phyloP scores from a whole-genome alignment of 2,113 vertebrate genomes.

The Lipotes vexillifer region DNA sequence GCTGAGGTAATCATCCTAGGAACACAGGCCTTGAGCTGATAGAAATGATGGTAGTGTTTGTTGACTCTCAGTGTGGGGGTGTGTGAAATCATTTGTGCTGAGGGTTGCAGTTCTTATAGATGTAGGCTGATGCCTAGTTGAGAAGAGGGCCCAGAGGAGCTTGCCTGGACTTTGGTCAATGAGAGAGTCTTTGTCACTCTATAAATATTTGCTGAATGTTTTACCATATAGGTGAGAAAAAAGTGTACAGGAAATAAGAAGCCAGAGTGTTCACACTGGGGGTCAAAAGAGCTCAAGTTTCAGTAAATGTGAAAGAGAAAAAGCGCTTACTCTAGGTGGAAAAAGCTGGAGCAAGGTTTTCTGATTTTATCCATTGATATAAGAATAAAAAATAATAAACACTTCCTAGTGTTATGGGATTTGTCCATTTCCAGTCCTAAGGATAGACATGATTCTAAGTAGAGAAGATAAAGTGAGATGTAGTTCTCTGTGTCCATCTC shows the following conservation, averaged over 20 bases:
- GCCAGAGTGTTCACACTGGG: not conserved
- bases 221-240: not conserved
- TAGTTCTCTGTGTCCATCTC: not conserved
- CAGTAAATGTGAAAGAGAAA: not conserved
- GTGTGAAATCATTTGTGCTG: not conserved
- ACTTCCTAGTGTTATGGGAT: not conserved
- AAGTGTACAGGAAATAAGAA: not conserved
- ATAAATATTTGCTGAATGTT: not conserved
- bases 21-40: not conserved
- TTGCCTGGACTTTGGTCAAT: not conserved
- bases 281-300: not conserved
- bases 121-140: too few relatives aligned
- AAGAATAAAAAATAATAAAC: constrained; percentile 38
- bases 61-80: not conserved
- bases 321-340: not conserved
- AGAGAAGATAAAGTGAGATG: not conserved
- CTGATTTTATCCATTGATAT: not conserved
- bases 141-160: not conserved
- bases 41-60: not conserved
- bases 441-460: not conserved
- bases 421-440: not conserved
- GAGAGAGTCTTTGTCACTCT: not conserved
- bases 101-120: not conserved
- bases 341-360: not conserved
- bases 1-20: accelerated